Base-by-base conservation (phyloP, 2,113 vertebrate species). In the Thinocorus orbignyianus region DNA sequence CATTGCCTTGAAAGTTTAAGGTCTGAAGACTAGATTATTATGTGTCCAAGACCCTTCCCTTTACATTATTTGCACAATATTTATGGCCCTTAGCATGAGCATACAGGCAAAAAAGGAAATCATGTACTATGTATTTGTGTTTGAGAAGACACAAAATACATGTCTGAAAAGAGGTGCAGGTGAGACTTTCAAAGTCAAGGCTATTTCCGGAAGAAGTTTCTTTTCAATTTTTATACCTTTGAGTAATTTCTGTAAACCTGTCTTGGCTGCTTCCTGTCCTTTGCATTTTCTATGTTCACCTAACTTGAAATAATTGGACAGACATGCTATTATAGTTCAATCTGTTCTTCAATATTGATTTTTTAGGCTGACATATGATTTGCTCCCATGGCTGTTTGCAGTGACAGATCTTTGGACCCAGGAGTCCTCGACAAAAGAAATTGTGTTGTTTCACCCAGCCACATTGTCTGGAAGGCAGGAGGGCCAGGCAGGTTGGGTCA, bases 251-350 rank as follows among this genome's bases (percentile, higher is more conserved):
- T 62, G 62, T 49, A 90, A 86, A 81, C 11, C 22, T 58, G 8
- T 80, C 22, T 7, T 76, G 31, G 37, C 54, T 80, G 57, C 71
- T 93, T 89, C 6, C 5, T 39, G n/a, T 80, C 66, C 46, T 91
- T 88, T 77, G 54, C 62, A 62, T 95, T 91, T 96, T 80, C 49
- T 82, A 54, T 77, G n/a, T 66, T 88, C 37, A 80, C 82, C 46
- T 95, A 30, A 91, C 92, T 95, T 93, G 76, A 93, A 95, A 90
- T 55, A 90, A 86, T n/a, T n/a, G 57, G 39, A 69, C 62, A 91
- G 85, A 85, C 41, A 65, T 7, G 14, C 66, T 81, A 46, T 54
- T 96, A 49, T 4, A 82, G 71, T 92, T 97, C 62, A 72, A 91
- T 94, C 87, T 94, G 42, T 88, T 90, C 79, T 57, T 86, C 71